Percentiles rank a stretch among this genome's conserved stretches.
Conservation (phyloP, 2,888 invertebrate genomes). For the Perizoma flavofasciatum region DNA sequence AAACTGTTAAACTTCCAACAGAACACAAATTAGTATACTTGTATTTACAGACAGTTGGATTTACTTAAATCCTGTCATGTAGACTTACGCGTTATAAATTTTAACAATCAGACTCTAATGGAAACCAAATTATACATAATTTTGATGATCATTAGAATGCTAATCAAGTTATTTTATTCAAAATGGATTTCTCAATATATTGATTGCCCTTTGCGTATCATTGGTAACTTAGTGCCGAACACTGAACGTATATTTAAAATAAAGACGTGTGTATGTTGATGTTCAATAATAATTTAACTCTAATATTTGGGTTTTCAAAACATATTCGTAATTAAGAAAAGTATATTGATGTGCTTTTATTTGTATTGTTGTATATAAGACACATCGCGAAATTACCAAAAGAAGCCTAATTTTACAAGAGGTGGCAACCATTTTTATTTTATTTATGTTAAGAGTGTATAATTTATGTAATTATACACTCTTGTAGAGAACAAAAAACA, state of each 20-base stretch:
- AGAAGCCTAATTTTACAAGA: too few relatives aligned
- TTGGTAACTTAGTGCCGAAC: constrained; percentile 30
- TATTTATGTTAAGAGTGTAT: too few relatives aligned
- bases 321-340: too few relatives aligned
- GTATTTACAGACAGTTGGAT: constrained; percentile 9
- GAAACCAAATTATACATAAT: constrained; percentile 48
- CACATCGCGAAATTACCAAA: too few relatives aligned
- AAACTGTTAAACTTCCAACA: constrained; percentile 16
- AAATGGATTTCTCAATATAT: constrained; percentile 42
- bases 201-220: constrained; percentile 38
- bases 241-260: constrained; percentile 22
- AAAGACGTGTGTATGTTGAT: background rate
- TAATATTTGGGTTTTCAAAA: too few relatives aligned
- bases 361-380: too few relatives aligned
- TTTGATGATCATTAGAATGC: constrained; percentile 41
- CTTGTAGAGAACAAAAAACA: too few relatives aligned
- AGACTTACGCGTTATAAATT: constrained; percentile 16
- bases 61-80: constrained; percentile 3
- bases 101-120: constrained; percentile 50
- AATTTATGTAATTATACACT: too few relatives aligned
- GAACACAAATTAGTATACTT: background rate
- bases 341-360: too few relatives aligned
- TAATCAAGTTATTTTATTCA: constrained; percentile 47
- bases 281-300: too few relatives aligned
- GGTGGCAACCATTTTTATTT: too few relatives aligned